A percentile compares a stretch with the other conserved stretches of the same genome.
phyloP scores from a whole-genome alignment of 2,797 vertebrate genomes.

The Sarcophilus harrisii region DNA sequence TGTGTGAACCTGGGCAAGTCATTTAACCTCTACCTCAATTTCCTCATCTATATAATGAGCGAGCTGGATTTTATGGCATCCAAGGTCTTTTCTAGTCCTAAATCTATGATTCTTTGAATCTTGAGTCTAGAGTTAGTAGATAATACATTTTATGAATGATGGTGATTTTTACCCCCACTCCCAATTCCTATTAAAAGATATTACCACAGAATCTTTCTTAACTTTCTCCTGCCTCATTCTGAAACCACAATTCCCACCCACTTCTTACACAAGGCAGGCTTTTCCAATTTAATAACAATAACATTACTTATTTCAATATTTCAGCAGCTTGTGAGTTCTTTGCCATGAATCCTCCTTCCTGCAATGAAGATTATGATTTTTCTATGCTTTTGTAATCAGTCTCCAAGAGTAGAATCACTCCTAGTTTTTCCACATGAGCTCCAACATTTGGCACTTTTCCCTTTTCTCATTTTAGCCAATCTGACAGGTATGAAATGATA shows the following conservation, averaged over 20 bases:
- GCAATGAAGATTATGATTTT: not conserved
- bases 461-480: not conserved
- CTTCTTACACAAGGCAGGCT: not conserved
- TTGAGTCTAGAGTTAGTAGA: not conserved
- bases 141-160: not conserved
- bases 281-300: slow-evolving; percentile 1
- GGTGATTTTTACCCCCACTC: not conserved
- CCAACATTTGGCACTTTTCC: not conserved
- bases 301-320: not conserved
- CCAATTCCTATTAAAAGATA: not conserved
- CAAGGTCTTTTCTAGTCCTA: not conserved
- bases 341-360: not conserved
- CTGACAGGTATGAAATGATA: not conserved
- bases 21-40: not conserved
- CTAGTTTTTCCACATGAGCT: not conserved
- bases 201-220: not conserved
- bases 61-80: not conserved
- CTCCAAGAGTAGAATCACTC: not conserved
- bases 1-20: not conserved
- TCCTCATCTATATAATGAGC: not conserved
- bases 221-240: not conserved
- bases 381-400: not conserved
- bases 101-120: not conserved
- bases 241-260: not conserved
- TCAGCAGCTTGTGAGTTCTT: not conserved